Evolutionary conservation across 1,140 invertebrate genomes (phyloP).

Genomic region (Luehdorfia chinensis): DNA sequence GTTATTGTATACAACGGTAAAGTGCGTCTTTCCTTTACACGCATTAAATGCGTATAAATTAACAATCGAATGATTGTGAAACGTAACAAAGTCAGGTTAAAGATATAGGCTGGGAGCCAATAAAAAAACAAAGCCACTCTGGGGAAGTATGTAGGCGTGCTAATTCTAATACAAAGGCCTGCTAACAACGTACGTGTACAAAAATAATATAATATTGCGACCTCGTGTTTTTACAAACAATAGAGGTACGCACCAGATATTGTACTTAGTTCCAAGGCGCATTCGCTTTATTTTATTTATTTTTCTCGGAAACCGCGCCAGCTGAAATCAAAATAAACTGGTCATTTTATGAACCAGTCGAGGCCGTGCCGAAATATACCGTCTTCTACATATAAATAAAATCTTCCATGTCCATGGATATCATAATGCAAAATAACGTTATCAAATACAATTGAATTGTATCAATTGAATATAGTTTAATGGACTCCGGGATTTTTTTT

Average conservation of each 20-base stretch:
- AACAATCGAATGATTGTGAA: too few species aligned
- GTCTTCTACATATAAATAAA: conserved; percentile 43
- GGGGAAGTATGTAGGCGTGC: conserved; percentile 17
- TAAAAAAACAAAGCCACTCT: neutral
- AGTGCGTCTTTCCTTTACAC: too few species aligned
- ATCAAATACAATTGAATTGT: too few species aligned
- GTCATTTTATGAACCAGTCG: conserved; percentile 59
- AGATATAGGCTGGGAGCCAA: neutral
- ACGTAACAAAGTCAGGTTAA: too few species aligned
- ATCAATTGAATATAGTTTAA: too few species aligned
- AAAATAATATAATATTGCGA: conserved; percentile 39
- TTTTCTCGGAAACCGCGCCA: conserved; percentile 49
- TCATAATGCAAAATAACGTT: neutral
- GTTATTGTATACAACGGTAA: too few species aligned
- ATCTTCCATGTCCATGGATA: conserved; percentile 23
- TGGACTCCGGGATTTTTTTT: too few species aligned
- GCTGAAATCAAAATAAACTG: conserved; percentile 64
- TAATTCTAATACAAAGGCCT: conserved; percentile 40
- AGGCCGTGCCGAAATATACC: conserved; percentile 57
- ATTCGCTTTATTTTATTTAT: conserved; percentile 48
- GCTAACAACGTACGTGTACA: conserved; percentile 36
- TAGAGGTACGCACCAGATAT: conserved; percentile 36
- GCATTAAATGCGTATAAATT: too few species aligned
- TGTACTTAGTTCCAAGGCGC: conserved; percentile 19
- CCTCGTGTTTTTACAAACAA: conserved; percentile 40